Evolutionary conservation across 1,140 invertebrate genomes (phyloP), one percentile per base, ranked within the genome.

Genomic region (Microplitis demolitor): DNA sequence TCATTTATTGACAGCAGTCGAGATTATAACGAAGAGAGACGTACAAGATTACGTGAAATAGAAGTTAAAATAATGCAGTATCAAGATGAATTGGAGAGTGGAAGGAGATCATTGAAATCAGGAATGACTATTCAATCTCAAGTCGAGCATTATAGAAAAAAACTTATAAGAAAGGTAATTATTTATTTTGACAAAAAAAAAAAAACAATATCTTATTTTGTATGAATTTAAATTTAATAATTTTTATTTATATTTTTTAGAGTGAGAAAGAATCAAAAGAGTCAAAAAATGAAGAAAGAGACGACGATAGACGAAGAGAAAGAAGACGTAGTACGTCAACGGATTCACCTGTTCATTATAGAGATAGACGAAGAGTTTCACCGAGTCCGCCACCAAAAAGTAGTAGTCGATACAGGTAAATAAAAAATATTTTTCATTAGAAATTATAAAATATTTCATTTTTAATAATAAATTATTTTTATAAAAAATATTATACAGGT

Each of bases 41-140:
- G 97, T 51, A 91, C 91, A 74, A 94, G 94, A 84, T 87, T 99
- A 51, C 89, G 97, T 66, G 96, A 98, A 85, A 96, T 99, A 78
- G 97, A 99, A 89, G 88, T 98, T 56, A 97, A 97, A 88, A 95
- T 96, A 13, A 90, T 98, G 88, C 94, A 96, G 81, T 98, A 97
- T 88, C 96, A 98, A 88, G 97, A 99, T 89, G 97, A 98, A 87
- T 85, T 98, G 58, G 97, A 98, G 88, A 93, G 92, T 14, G 96
- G 96, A 3, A 90, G 92, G 79, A 89, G 93, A 70, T 90, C 89
- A 51, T 82, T 95, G 2, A 96, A 96, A 86, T 85, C 91, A 24
- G 93, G 92, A 5, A 94, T 95, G 90, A 91, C 91, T 11, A 89
- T 96, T 73, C 83, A 90, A 66, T 91, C 95, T 80, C 96, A 98